Conservation (phyloP, 2,888 invertebrate genomes). For the Ennomos erosarius region DNA sequence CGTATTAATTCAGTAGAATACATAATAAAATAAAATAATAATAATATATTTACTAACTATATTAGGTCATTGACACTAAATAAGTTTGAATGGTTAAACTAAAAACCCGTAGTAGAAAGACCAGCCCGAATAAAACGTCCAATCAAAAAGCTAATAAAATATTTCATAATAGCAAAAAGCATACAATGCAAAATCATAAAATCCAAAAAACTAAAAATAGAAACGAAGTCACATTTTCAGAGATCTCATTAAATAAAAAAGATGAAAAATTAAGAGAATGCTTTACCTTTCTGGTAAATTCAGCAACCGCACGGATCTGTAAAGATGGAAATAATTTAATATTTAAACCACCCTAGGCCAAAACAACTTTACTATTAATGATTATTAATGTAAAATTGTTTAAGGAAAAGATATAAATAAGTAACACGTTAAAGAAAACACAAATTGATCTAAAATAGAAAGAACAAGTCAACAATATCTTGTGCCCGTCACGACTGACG, state of each 20-base stretch:
- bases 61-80: too few species aligned
- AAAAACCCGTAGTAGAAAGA: too few species aligned
- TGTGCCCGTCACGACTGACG: slow-evolving; percentile 64
- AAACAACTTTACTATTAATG: slow-evolving; percentile 32
- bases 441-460: slow-evolving; percentile 71
- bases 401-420: slow-evolving; percentile 21
- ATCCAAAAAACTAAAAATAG: too few species aligned
- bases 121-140: too few species aligned
- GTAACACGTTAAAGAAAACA: slow-evolving; percentile 54
- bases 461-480: slow-evolving; percentile 78
- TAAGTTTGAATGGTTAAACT: too few species aligned
- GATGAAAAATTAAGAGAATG: not conserved
- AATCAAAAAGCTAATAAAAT: too few species aligned
- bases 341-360: slow-evolving; percentile 11
- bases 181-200: too few species aligned
- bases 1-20: too few species aligned
- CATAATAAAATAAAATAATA: too few species aligned
- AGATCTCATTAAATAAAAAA: not conserved
- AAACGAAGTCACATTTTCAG: too few species aligned
- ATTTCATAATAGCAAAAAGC: too few species aligned
- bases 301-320: slow-evolving; percentile 14
- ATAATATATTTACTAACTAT: too few species aligned
- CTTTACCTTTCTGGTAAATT: slow-evolving; percentile 4
- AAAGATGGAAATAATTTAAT: slow-evolving; percentile 2
- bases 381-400: slow-evolving; percentile 1